Percentiles rank a stretch among this genome's conserved stretches.
phyloP scores from a whole-genome alignment of 2,113 vertebrate species.

The Hippocampus guttulatus region DNA sequence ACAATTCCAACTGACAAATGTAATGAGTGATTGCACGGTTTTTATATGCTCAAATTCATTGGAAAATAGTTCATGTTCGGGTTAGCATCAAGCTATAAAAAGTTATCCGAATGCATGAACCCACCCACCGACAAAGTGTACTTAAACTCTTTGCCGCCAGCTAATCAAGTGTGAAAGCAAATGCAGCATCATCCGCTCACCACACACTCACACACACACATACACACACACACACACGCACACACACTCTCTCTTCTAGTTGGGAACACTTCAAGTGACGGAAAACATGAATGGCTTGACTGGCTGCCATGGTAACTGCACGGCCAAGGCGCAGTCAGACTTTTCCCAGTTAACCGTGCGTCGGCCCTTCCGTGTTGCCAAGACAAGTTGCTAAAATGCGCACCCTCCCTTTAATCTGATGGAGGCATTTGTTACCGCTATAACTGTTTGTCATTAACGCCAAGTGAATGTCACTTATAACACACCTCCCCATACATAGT shows the following conservation, averaged over 20 bases:
- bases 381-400: slow-evolving; percentile 59
- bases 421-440: background rate
- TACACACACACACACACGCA: slow-evolving; percentile 22
- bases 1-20: background rate
- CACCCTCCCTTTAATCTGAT: slow-evolving; percentile 24
- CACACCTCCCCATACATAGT: background rate
- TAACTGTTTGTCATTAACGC: background rate
- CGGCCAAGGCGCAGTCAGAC: slow-evolving; percentile 38
- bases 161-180: slow-evolving; percentile 37
- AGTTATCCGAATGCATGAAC: background rate
- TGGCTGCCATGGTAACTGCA: slow-evolving; percentile 62
- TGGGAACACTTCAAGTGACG: slow-evolving; percentile 45
- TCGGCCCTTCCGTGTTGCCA: slow-evolving; percentile 43
- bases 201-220: slow-evolving; percentile 25
- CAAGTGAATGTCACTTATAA: background rate
- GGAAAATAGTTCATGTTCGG: background rate
- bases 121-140: slow-evolving; percentile 15
- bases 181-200: slow-evolving; percentile 3
- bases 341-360: slow-evolving; percentile 50
- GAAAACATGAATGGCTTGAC: slow-evolving; percentile 60
- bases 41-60: background rate
- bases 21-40: background rate
- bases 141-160: slow-evolving; percentile 29
- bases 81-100: slow-evolving; percentile 7
- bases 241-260: slow-evolving; percentile 18